These are phyloP conservation scores for Coelopa pilipes DNA, from an alignment of 2,888 invertebrate genomes.

Conservation along the genomic window DNA sequence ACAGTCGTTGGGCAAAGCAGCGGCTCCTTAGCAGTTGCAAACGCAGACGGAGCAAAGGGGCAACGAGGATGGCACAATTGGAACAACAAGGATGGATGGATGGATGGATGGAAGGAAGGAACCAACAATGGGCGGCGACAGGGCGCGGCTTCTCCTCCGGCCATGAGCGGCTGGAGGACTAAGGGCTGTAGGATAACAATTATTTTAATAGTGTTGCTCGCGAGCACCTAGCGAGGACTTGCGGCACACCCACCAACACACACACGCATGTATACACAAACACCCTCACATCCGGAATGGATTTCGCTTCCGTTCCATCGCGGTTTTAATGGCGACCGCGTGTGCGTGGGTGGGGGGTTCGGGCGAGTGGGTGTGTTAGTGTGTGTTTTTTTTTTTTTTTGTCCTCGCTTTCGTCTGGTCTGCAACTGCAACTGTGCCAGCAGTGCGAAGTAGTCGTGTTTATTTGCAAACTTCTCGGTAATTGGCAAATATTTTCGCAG, in stretches of 20 bases:
- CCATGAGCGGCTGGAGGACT: neutral
- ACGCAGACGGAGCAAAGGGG: too few relatives aligned
- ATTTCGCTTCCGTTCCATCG: conserved; percentile 31
- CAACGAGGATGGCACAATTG: too few relatives aligned
- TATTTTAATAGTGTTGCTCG: conserved; percentile 22
- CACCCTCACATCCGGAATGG: conserved; percentile 21
- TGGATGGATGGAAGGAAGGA: neutral
- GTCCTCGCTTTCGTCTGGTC: neutral
- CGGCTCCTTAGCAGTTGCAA: too few relatives aligned
- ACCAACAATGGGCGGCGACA: neutral
- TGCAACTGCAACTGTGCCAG: neutral
- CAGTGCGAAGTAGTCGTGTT: neutral
- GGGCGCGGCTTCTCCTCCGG: neutral
- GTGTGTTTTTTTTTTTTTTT: neutral
- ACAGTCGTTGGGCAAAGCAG: too few relatives aligned
- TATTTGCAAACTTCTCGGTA: neutral
- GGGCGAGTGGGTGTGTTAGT: neutral
- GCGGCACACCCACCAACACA: neutral
- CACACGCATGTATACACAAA: conserved; percentile 14
- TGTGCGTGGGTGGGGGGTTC: neutral
- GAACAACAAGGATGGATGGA: too few relatives aligned
- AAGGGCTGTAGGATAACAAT: conserved; percentile 17
- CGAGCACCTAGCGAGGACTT: neutral
- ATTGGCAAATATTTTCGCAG: neutral
- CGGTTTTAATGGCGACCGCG: neutral